Evolutionary conservation across 2,888 invertebrate genomes (phyloP).

Genomic region (Dynastes grantii): DNA sequence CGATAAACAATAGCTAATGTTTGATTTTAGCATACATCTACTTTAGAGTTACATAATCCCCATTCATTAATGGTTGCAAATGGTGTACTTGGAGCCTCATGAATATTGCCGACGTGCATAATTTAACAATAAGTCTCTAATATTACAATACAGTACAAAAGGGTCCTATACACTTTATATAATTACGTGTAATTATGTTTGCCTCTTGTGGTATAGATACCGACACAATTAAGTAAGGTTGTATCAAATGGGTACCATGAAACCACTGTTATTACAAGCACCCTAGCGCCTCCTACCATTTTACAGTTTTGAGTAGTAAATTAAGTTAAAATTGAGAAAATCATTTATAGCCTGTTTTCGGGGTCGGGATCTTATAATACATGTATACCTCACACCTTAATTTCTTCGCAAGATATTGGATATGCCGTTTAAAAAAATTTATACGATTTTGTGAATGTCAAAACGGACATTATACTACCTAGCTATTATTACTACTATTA

Average conservation of each 20-base stretch:
- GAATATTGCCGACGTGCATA: constrained; percentile 1
- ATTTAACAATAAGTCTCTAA: background rate
- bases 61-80: background rate
- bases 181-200: no score
- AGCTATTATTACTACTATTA: constrained; percentile 36
- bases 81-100: background rate
- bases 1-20: constrained; percentile 17
- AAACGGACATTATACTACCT: constrained; percentile 21
- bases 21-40: background rate
- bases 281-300: no score
- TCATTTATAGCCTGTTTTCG: background rate
- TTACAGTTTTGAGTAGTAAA: no score
- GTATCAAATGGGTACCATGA: no score
- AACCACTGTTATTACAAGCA: no score
- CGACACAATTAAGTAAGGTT: no score
- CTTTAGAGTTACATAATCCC: background rate
- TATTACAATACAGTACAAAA: background rate
- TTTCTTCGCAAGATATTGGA: background rate
- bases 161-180: background rate
- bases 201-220: no score
- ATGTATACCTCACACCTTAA: background rate
- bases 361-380: background rate
- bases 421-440: constrained; percentile 3
- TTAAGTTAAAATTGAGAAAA: background rate
- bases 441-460: constrained; percentile 18